Conservation (phyloP, 2,113 vertebrate species). For the Bubo blakistoni region DNA sequence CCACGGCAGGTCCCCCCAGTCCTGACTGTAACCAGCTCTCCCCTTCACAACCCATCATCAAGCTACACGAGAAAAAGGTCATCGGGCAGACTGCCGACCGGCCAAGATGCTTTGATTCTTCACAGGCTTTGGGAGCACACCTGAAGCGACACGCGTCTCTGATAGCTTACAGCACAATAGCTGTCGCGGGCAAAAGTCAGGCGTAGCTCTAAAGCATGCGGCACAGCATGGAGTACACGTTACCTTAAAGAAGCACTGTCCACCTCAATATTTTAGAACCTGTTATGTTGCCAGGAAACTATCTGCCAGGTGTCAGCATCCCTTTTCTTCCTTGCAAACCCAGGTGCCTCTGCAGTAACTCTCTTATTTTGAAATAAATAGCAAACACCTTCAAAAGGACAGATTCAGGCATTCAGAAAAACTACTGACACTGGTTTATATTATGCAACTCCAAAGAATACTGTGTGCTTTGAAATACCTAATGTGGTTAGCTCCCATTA, state of each 20-base stretch:
- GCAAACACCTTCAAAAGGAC: not conserved
- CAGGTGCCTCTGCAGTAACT: not conserved
- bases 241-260: slow-evolving; percentile 53
- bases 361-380: slow-evolving; percentile 19
- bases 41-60: slow-evolving; percentile 81
- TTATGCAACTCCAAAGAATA: slow-evolving; percentile 7
- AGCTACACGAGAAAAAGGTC: slow-evolving; percentile 79
- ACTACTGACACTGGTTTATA: not conserved
- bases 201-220: slow-evolving; percentile 30
- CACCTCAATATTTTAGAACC: slow-evolving; percentile 56
- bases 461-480: not conserved
- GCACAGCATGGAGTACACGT: slow-evolving; percentile 6
- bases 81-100: slow-evolving; percentile 70
- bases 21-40: slow-evolving; percentile 77
- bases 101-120: slow-evolving; percentile 68
- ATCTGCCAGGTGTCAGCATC: slow-evolving; percentile 49
- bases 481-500: not conserved
- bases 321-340: slow-evolving; percentile 5
- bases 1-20: slow-evolving; percentile 63
- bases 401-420: not conserved
- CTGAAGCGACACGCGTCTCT: slow-evolving; percentile 73
- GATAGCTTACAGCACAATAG: slow-evolving; percentile 53
- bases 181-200: slow-evolving; percentile 54
- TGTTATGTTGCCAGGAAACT: slow-evolving; percentile 31
- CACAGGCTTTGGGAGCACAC: slow-evolving; percentile 65